Evolutionary conservation across 2,113 vertebrate species (phyloP), one percentile per base, ranked within the genome.

Genomic region (Aegotheles bennettii): DNA sequence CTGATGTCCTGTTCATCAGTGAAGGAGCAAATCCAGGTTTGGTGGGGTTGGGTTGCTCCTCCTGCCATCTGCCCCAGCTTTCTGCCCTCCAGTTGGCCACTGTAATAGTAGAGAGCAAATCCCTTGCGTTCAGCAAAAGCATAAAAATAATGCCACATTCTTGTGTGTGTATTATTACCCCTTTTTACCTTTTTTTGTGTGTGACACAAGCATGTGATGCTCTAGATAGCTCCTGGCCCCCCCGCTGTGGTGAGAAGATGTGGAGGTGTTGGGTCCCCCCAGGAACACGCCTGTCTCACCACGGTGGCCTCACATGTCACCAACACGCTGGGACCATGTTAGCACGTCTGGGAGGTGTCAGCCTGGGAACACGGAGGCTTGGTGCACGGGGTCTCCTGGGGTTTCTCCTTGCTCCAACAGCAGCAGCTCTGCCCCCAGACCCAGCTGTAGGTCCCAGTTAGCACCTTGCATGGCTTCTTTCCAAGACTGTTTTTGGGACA

Each of bases 321-420:
- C 2, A 3, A 25, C 74, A 78, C 1, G 0, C 51, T n/a, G 73
- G 35, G 64, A 38, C 87, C 42, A 36, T 1, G 0, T 74, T 67
- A 43, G 42, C 47, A 35, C 10, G 2, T 75, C 69, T 54, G 56
- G 51, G 40, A 87, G 38, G 42, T 74, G 73, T 84, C 13, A 2
- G 77, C 53, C 57, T 93, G 92, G 69, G 92, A 96, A 71, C 3
- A 0, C 1, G 5, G 19, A 45, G 16, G 33, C 13, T 61, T 3
- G 1, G 15, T 74, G 60, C 60, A 16, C 0, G 0, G 24, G 60
- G 17, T 26, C 63, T 89, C 60, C 43, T 25, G 15, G 51, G 42
- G 9, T 36, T 73, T 92, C 71, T 90, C 33, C 24, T 47, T 29
- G 48, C 25, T 86, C 84, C 71, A 38, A 73, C 77, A 87, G 42